These are phyloP conservation scores for Diogma glabrata DNA, from an alignment of 2,888 invertebrate species.

Conservation along the genomic window DNA sequence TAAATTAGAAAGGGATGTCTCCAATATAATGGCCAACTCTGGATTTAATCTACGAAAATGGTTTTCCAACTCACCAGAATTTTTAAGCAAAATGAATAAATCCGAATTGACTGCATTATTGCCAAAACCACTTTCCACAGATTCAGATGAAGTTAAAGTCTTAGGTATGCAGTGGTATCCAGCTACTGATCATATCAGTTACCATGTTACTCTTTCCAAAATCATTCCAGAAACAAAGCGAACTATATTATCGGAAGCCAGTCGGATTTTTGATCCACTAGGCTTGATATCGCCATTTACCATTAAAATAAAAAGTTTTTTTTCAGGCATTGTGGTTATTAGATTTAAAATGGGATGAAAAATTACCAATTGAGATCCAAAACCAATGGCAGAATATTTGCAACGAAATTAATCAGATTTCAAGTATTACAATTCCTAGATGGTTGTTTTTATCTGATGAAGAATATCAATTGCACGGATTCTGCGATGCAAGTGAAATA, in stretches of 20 bases:
- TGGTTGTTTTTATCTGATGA: background rate
- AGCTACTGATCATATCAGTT: background rate
- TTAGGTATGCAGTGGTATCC: background rate
- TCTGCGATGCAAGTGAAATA: no score
- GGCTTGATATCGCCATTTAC: no score
- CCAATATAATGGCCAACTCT: background rate
- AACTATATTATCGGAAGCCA: background rate
- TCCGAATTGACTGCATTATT: background rate
- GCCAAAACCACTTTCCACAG: background rate
- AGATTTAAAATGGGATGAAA: background rate
- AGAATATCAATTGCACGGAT: background rate
- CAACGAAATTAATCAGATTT: background rate
- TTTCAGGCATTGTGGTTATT: background rate
- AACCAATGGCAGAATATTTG: background rate
- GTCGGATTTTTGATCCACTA: background rate
- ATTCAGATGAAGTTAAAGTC: background rate
- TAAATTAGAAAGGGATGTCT: background rate
- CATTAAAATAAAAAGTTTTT: background rate
- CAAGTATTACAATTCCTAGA: background rate
- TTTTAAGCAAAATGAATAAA: no score
- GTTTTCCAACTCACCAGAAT: no score
- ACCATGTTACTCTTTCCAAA: background rate
- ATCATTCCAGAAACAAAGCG: background rate
- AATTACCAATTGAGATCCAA: background rate
- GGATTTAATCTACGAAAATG: background rate